These are phyloP conservation scores for Murina feae DNA, from an alignment of 2,113 vertebrate species.

Conservation along the genomic window DNA sequence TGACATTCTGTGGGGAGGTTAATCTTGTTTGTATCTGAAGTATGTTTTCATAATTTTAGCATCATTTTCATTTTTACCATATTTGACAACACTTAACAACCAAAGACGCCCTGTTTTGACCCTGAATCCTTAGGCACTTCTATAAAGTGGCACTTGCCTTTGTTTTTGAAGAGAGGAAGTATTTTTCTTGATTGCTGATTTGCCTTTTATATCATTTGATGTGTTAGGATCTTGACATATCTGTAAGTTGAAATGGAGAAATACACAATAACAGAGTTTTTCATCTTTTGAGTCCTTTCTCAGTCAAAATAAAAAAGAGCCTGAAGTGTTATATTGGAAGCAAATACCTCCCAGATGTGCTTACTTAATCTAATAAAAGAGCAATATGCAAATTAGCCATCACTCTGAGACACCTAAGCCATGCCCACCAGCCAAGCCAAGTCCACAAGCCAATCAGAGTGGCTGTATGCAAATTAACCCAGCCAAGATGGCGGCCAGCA, in stretches of 20 bases:
- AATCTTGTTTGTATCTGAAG: not conserved
- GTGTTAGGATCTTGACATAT: constrained; percentile 30
- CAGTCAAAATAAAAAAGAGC: not conserved
- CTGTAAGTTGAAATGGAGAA: constrained; percentile 25
- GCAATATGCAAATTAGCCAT: too few species aligned
- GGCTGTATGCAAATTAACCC: too few species aligned
- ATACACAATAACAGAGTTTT: not conserved
- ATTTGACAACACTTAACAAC: constrained; percentile 34
- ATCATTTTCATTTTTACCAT: constrained; percentile 23
- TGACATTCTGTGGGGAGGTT: not conserved
- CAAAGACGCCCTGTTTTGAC: constrained; percentile 1
- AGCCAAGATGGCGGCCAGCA: too few species aligned
- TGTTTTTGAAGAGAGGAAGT: not conserved
- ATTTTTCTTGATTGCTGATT: constrained; percentile 49
- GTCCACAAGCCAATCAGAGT: too few species aligned
- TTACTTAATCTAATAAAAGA: too few species aligned
- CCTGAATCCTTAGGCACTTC: constrained; percentile 11
- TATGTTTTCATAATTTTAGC: not conserved
- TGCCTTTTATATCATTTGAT: constrained; percentile 18
- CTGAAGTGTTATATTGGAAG: not conserved
- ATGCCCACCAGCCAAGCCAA: too few species aligned
- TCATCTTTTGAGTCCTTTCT: not conserved
- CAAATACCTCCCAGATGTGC: rapidly evolving
- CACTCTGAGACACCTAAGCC: too few species aligned
- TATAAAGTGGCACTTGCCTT: not conserved